Conservation (phyloP, 2,797 vertebrate genomes). For the Sarcophilus harrisii region DNA sequence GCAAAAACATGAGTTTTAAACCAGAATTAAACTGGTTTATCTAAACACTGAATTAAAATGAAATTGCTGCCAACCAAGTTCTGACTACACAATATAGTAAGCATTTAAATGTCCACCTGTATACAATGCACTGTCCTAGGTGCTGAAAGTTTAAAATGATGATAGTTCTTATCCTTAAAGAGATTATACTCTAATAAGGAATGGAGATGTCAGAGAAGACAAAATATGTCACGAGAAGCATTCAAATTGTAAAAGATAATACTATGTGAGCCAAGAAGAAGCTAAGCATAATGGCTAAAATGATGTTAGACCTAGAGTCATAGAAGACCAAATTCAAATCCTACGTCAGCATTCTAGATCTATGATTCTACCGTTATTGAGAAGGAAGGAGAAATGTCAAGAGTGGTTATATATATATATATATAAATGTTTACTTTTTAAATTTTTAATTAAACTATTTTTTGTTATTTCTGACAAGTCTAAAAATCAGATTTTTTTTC, state of each 20-base stretch:
- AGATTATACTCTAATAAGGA: neutral
- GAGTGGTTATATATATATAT: neutral
- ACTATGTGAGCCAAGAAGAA: neutral
- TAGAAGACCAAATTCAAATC: neutral
- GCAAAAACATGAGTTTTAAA: neutral
- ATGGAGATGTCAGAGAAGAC: neutral
- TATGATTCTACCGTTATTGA: neutral
- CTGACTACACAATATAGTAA: neutral
- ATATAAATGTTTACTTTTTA: neutral
- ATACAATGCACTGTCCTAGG: neutral
- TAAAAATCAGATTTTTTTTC: neutral
- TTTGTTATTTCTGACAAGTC: neutral
- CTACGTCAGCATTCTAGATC: neutral
- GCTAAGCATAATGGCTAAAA: neutral
- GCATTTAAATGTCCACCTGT: neutral
- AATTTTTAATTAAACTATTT: neutral
- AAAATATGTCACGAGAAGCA: neutral
- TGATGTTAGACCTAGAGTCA: neutral
- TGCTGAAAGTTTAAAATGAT: neutral
- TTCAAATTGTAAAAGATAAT: neutral
- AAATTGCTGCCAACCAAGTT: neutral
- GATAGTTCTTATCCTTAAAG: neutral
- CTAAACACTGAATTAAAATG: neutral
- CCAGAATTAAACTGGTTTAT: neutral
- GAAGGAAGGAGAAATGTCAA: neutral